Conservation (phyloP, 2,888 invertebrate genomes). For the Iselma pallidipennis region DNA sequence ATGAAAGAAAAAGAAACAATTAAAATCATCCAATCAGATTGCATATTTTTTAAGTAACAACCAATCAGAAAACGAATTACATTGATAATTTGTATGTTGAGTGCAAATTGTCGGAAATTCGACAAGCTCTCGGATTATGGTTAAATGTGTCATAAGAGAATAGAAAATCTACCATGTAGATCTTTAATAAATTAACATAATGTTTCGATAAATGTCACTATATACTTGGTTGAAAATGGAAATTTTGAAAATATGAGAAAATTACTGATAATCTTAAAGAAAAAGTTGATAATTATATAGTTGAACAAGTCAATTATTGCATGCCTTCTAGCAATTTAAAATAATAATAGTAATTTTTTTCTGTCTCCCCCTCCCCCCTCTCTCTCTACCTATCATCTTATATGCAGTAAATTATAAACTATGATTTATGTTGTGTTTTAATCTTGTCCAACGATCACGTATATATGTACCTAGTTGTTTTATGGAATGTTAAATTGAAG, state of each 20-base stretch:
- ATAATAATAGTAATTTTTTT: conserved; percentile 18
- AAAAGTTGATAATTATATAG: conserved; percentile 1
- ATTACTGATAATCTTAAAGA: background rate
- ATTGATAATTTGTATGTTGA: no score
- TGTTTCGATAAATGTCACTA: background rate
- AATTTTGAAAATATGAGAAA: background rate
- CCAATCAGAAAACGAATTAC: no score
- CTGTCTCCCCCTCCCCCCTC: no score
- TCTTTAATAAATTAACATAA: background rate
- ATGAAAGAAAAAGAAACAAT: no score
- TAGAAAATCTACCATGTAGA: background rate
- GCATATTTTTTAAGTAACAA: no score
- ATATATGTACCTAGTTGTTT: no score
- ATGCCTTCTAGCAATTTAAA: background rate
- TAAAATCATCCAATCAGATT: no score
- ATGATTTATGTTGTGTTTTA: background rate
- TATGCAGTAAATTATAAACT: conserved; percentile 20
- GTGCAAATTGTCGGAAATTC: no score
- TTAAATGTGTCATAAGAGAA: no score
- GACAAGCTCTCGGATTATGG: no score
- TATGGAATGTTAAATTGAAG: background rate
- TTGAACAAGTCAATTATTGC: conserved; percentile 1
- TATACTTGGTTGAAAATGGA: background rate
- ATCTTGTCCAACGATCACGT: background rate
- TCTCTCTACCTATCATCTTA: no score